Evolutionary conservation across 2,797 vertebrate genomes (phyloP), one percentile per base, ranked within the genome.

Genomic region (Rhinatrema bivittatum): DNA sequence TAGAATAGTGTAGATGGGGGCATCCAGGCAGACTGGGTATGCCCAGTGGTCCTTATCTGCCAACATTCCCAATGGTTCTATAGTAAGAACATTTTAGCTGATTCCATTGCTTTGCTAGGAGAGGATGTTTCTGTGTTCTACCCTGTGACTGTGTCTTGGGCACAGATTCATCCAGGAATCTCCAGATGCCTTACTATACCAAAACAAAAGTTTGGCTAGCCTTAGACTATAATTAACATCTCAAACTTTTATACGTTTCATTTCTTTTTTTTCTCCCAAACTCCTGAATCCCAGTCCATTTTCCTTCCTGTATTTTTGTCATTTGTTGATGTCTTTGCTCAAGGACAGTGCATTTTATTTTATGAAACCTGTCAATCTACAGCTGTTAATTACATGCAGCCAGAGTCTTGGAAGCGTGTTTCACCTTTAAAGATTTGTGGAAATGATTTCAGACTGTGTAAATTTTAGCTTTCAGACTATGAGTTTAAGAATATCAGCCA

Each of bases 331-430:
- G 13, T 8, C 29, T 15, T 25, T 35, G 20, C 44, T 50, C 48
- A 33, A 33, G 36, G 37, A 14, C 18, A 32, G 33, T 46, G 55
- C 7, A 19, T 22, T 32, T 22, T n/a, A 12, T 19, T 25, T 28
- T 9, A 32, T 29, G 29, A 55, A 22, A 16, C 17, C 19, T 6
- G 7, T 20, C 40, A 50, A 33, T 16, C 12, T 35, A 31, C 30
- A 25, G 20, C 19, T 42, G n/a, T 39, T 50, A 42, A 39, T 31
- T 34, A 15, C 17, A 29, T 42, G 42, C 52, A 50, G 28, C 56
- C 13, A 7, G 54, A 20, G 29, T 19, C 29, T 21, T 41, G 17
- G 36, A 10, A 43, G 36, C 43, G 2, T 29, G 10, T 5, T 7
- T 32, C 21, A 12, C 19, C 20, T 31, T 9, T 7, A 10, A 16